phyloP scores from a whole-genome alignment of 2,888 invertebrate species.

The Synergus itoensis region DNA sequence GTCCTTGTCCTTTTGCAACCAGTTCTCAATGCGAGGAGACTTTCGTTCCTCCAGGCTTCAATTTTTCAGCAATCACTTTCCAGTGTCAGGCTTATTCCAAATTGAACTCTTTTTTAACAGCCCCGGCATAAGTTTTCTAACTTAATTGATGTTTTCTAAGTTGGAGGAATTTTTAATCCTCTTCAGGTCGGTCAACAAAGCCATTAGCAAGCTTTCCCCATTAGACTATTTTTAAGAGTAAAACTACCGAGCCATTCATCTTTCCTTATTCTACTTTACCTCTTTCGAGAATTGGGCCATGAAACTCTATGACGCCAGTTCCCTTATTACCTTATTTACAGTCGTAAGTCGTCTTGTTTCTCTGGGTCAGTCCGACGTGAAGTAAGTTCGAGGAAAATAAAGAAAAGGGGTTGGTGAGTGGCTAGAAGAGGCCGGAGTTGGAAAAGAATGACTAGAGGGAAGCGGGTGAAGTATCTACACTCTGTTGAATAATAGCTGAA shows the following conservation, averaged over 20 bases:
- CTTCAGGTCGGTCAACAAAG: background rate
- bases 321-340: slow-evolving; percentile 34
- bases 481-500: slow-evolving; percentile 1
- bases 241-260: slow-evolving; percentile 3
- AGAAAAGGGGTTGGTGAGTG: slow-evolving; percentile 11
- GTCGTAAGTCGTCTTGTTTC: slow-evolving; percentile 14
- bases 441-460: background rate
- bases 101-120: too few species aligned
- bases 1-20: slow-evolving; percentile 31
- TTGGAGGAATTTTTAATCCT: background rate
- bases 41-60: background rate
- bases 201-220: slow-evolving; percentile 4
- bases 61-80: background rate
- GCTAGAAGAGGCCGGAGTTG: background rate
- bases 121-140: background rate
- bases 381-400: background rate
- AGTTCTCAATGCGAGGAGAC: background rate
- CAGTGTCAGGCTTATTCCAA: background rate
- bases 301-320: slow-evolving; percentile 13
- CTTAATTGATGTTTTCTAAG: background rate
- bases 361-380: background rate
- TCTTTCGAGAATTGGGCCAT: slow-evolving; percentile 25
- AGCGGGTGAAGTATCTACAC: background rate
- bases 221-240: background rate
- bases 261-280: background rate